Conservation (phyloP, 2,113 vertebrate genomes). For the Ceuthmochares aereus region DNA sequence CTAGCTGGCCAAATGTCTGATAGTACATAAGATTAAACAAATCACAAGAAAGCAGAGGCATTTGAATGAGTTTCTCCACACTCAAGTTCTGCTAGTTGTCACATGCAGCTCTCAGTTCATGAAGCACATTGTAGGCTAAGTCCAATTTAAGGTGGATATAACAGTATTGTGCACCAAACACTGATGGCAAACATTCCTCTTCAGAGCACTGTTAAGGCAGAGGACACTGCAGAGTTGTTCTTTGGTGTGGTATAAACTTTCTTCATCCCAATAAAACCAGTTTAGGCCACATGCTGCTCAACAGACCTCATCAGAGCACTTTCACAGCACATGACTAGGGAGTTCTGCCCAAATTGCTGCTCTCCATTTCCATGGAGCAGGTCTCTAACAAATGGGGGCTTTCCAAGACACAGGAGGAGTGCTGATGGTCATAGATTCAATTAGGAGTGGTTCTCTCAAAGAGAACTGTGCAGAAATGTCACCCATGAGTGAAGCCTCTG, state of each 20-base stretch:
- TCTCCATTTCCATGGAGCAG: neutral
- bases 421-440: neutral
- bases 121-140: neutral
- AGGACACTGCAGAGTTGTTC: neutral
- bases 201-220: neutral
- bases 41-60: neutral
- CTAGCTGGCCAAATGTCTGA: neutral
- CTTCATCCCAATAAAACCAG: neutral
- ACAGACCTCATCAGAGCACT: neutral
- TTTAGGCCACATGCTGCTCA: neutral
- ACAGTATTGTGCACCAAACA: neutral
- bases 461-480: neutral
- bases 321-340: neutral
- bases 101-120: neutral
- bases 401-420: neutral
- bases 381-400: neutral
- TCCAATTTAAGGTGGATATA: neutral
- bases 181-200: neutral
- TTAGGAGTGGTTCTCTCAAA: constrained; percentile 5
- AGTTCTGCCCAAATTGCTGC: neutral
- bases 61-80: neutral
- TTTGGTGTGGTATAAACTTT: neutral
- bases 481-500: neutral
- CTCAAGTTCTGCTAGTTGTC: neutral
- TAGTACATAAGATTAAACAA: neutral